Base-by-base conservation (phyloP, 2,888 invertebrate species). In the Drosophila mercatorum region DNA sequence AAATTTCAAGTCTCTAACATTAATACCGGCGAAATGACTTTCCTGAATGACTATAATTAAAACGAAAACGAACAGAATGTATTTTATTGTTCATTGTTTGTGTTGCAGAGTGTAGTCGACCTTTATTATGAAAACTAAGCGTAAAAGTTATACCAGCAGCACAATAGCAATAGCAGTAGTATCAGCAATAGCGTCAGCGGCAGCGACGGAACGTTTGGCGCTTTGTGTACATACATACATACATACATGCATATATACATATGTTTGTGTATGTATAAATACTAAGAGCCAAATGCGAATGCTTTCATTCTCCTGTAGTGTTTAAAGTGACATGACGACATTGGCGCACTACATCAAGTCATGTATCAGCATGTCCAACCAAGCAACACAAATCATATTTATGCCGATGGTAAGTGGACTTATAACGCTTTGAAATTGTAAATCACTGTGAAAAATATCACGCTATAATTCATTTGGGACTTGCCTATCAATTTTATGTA, bases 301-400 rank as follows among this genome's bases (percentile, higher is more conserved):
- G 84, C 89, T 88, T 91, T 92, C 92, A 92, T 92, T 92, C 92
- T 92, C 92, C 91, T 87, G 91, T 91, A 93, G 93, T 93, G 91
- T 91, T 92, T 92, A 89, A 92, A 93, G 92, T 93, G 93, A 92
- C 93, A 93, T 93, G 92, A 92, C 92, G 91, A 92, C 90, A 92
- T 91, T 91, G 91, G 91, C 89, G 90, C 90, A 92, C 89, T 91
- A 91, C 91, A 90, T 85, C 91, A 92, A 92, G 93, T 93, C 93
- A 93, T 93, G 93, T 93, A 93, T 93, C 93, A 93, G 92, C 92
- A 93, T 93, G 92, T 91, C 92, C 92, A 92, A 92, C 91, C 92
- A 91, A 93, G 91, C 92, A 91, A 91, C 92, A 91, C 92, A 92
- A 89, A 91, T 91, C 85, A 92, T 91, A 91, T 92, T 91, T 85